Conservation (phyloP, 2,113 vertebrate species). For the Paramormyrops kingsleyae region DNA sequence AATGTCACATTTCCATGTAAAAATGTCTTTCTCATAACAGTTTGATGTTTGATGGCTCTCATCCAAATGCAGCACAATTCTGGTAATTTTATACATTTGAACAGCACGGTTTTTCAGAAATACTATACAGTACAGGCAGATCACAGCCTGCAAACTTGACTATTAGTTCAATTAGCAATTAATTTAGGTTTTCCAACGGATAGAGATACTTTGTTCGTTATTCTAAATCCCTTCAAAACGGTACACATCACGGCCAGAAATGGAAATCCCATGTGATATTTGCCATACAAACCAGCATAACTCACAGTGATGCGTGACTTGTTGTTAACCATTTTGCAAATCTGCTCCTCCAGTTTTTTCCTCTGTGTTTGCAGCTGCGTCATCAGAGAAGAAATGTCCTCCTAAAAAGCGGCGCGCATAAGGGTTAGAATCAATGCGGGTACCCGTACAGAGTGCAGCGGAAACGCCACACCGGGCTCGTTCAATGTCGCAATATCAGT, state of each 20-base stretch:
- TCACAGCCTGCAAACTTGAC: not conserved
- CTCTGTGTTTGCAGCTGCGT: conserved; percentile 58
- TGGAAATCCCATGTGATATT: not conserved
- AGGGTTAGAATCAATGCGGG: not conserved
- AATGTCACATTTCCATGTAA: not conserved
- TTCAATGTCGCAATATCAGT: not conserved
- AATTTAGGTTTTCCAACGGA: not conserved
- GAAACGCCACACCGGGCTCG: not conserved
- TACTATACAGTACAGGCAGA: not conserved
- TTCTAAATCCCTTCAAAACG: not conserved
- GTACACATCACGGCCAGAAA: not conserved
- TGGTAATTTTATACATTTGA: not conserved
- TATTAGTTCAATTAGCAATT: not conserved
- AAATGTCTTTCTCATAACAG: not conserved
- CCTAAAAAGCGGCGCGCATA: conserved; percentile 42
- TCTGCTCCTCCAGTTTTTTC: conserved; percentile 62
- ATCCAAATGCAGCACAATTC: not conserved
- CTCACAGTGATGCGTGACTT: conserved; percentile 71
- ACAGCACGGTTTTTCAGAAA: not conserved
- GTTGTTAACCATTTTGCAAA: conserved; percentile 72
- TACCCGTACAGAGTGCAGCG: not conserved
- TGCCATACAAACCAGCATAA: conserved; percentile 1
- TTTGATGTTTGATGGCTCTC: not conserved
- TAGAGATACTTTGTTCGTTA: not conserved
- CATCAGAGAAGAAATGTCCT: conserved; percentile 67